Evolutionary conservation across 2,113 vertebrate genomes (phyloP), one percentile per base, ranked within the genome.

Genomic region (Cinclus mexicanus): DNA sequence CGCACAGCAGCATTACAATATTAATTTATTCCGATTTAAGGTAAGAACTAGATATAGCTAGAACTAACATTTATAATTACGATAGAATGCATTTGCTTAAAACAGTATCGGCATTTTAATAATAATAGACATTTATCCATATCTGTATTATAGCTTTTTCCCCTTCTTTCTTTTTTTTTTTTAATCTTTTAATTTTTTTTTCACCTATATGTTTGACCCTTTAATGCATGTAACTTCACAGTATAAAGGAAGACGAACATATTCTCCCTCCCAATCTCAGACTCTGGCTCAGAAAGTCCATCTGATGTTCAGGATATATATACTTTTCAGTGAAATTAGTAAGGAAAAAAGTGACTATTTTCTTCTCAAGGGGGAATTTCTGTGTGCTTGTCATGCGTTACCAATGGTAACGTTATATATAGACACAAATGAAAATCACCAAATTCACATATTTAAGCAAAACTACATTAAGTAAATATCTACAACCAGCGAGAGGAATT

Each of bases 101-200:
- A 98, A 97, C 97, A 97, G 96, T 97, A 97, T 98, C 95, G 89
- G 96, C 94, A 96, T 98, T 97, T 98, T 98, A 98, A 98, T 98
- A 97, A 98, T 98, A 98, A 98, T 98, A 98, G 96, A 98, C 97
- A 98, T 98, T 98, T 98, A 98, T 98, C 98, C 98, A 98, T 98
- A 98, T 98, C 96, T 98, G 97, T 97, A 98, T 97, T 98, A 98
- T 98, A 98, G 79, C 89, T 97, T 96, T 96, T 87, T 18, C 85
- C 82, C 79, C 78, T 69, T 75, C 77, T 91, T 94, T 94, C 53
- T 94, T 90, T 93, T 56, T 46, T 68, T 83, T 92, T 81, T 79
- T 44, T 3, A 9, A 52, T 64, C 4, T 89, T 70, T 91, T 74
- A 3, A 8, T 5, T 1, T 49, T 96, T 96, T 98, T 97, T 97